These are phyloP conservation scores for Nothoprocta pentlandii DNA, from an alignment of 2,113 vertebrate species.

Conservation along the genomic window DNA sequence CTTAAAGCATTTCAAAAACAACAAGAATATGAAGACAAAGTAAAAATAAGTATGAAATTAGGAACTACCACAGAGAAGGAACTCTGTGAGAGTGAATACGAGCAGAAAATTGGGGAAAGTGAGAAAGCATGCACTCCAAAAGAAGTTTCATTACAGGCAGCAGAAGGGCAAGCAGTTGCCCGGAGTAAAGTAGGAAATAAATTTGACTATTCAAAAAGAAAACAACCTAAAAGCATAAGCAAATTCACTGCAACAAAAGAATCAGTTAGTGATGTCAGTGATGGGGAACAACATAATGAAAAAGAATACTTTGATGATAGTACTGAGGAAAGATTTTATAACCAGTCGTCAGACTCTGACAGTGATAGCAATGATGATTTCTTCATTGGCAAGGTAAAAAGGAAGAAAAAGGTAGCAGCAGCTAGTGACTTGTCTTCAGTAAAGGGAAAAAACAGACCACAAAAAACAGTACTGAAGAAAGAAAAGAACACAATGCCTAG, in stretches of 20 bases:
- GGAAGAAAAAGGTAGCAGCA: conserved; percentile 83
- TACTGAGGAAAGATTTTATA: conserved; percentile 94
- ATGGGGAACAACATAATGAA: conserved; percentile 74
- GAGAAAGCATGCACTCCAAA: neutral
- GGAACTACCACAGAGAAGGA: neutral
- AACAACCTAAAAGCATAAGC: neutral
- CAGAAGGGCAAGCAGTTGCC: neutral
- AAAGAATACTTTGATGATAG: conserved; percentile 92
- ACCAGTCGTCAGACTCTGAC: conserved; percentile 89
- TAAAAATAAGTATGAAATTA: conserved; percentile 14
- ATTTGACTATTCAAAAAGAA: conserved; percentile 1
- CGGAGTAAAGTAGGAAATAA: conserved; percentile 8
- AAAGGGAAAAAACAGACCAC: conserved; percentile 18
- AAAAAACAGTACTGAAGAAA: conserved; percentile 7
- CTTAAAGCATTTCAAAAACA: neutral
- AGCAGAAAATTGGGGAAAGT: neutral
- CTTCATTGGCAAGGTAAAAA: conserved; percentile 92
- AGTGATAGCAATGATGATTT: conserved; percentile 87
- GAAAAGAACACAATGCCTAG: neutral
- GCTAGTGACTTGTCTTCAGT: conserved; percentile 23
- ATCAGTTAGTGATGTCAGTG: conserved; percentile 54
- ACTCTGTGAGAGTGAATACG: neutral
- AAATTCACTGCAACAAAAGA: neutral
- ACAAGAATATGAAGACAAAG: conserved; percentile 23
- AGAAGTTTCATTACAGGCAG: neutral